Conservation (phyloP, 2,888 invertebrate species). For the Panzeria rudis region DNA sequence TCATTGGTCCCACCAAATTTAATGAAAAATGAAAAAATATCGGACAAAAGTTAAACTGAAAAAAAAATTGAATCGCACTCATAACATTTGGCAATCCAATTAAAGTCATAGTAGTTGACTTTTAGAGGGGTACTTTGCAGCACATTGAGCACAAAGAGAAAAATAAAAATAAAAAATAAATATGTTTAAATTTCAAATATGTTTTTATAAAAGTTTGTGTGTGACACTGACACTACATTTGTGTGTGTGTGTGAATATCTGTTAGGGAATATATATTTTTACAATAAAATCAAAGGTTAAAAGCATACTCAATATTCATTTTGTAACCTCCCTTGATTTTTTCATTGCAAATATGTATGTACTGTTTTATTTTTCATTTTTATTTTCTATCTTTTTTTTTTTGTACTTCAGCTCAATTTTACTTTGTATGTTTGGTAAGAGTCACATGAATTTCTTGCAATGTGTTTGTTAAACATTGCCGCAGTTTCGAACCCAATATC, state of each 20-base stretch:
- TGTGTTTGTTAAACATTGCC: slow-evolving; percentile 13
- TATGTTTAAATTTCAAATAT: slow-evolving; percentile 38
- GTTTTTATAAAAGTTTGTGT: not conserved
- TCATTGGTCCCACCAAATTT: slow-evolving; percentile 21
- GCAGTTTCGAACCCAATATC: slow-evolving; percentile 58
- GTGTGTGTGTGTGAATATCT: not conserved
- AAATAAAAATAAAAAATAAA: not conserved
- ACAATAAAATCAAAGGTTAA: slow-evolving; percentile 71
- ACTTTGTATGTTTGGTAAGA: not conserved
- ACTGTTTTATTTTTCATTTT: slow-evolving; percentile 17
- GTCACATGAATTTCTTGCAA: not conserved
- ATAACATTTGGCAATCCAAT: slow-evolving; percentile 78
- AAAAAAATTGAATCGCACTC: slow-evolving; percentile 43
- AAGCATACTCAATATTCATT: slow-evolving; percentile 74
- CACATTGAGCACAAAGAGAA: not conserved
- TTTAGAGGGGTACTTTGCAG: slow-evolving; percentile 75
- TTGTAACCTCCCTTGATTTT: slow-evolving; percentile 30
- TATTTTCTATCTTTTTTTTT: slow-evolving; percentile 5
- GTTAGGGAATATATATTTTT: slow-evolving; percentile 1
- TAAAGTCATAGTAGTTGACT: slow-evolving; percentile 80
- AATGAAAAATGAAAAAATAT: slow-evolving; percentile 33
- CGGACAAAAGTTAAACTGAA: slow-evolving; percentile 15
- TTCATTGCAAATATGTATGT: not conserved
- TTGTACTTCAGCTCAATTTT: not conserved
- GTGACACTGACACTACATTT: not conserved